Base-by-base conservation (phyloP, 2,888 invertebrate species). In the Acanthosepion esculentum region DNA sequence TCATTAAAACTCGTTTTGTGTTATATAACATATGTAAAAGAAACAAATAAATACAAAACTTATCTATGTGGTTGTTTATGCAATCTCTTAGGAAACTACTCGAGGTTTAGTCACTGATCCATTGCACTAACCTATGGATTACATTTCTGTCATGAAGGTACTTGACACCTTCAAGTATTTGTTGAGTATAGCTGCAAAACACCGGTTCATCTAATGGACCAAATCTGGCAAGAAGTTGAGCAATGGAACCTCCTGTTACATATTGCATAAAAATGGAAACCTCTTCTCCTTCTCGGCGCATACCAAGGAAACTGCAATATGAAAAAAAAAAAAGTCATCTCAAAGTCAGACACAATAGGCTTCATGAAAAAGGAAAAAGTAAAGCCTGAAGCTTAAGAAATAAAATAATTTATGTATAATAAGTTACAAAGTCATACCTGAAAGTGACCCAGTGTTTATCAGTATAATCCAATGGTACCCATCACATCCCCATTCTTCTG, bases 191-290 rank as follows among this genome's bases (percentile, higher is more conserved):
- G 91, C 96, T 96, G 59, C 97, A 96, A 95, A 97, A 97, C 93
- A 97, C 97, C 50, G 97, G 96, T 95, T 97, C 97, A 92, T 97
- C 97, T 94, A 97, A 96, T 1, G 97, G 97, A 23, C 97, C 97
- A 96, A 97, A 97, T 94, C 97, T 95, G 48, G 97, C 97, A 55
- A 97, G 95, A 48, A 97, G 96, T 95, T 96, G 97, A 91, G 97
- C 97, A 41, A 97, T 97, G 33, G 97, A 97, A 0, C 97, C 97
- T 10, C 97, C 97, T 33, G 97, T 97, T 12, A 97, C 97, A 96
- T 97, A 97, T 97, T 97, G 97, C 97, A 97, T 97, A 95, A 97
- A 97, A 95, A 97, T 97, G 95, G 97, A 97, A 91, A 97, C 97
- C 33, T 96, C 95, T 95, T 96, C 96, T 93, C 97, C 97, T 95